phyloP scores from a whole-genome alignment of 2,888 invertebrate genomes.

The Tenodera sinensis region DNA sequence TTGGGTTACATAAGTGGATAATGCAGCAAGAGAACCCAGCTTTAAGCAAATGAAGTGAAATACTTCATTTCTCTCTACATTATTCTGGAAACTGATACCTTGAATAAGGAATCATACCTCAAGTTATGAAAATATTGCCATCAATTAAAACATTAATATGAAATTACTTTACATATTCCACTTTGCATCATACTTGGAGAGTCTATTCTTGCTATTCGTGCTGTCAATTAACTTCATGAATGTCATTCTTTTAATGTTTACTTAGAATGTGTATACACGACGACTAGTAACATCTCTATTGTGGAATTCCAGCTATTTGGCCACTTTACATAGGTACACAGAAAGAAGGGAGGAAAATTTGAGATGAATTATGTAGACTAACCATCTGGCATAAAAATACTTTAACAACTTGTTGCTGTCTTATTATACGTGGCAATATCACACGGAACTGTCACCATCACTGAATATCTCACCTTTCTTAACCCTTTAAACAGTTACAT shows the following conservation, averaged over 20 bases:
- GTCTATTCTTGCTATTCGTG: not conserved
- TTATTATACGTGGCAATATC: not conserved
- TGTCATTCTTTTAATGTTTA: not conserved
- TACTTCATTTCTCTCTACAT: not conserved
- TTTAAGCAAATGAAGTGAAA: not conserved
- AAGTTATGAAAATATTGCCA: not conserved
- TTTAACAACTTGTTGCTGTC: not conserved
- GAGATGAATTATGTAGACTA: not conserved
- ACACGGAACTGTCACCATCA: not conserved
- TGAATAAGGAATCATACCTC: not conserved
- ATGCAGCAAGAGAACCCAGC: not conserved
- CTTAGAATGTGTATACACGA: not conserved
- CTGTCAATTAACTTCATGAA: not conserved
- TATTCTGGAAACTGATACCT: not conserved
- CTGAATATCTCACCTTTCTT: not conserved
- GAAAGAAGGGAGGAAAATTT: not conserved
- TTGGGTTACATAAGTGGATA: not conserved
- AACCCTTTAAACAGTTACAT: not conserved
- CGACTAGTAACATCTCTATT: not conserved
- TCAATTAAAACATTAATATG: not conserved
- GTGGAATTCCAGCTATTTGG: not conserved
- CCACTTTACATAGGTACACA: not conserved
- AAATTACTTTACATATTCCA: not conserved
- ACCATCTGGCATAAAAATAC: not conserved
- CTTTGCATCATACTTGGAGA: not conserved